phyloP scores from a whole-genome alignment of 2,113 vertebrate species.

The Marmota monax region DNA sequence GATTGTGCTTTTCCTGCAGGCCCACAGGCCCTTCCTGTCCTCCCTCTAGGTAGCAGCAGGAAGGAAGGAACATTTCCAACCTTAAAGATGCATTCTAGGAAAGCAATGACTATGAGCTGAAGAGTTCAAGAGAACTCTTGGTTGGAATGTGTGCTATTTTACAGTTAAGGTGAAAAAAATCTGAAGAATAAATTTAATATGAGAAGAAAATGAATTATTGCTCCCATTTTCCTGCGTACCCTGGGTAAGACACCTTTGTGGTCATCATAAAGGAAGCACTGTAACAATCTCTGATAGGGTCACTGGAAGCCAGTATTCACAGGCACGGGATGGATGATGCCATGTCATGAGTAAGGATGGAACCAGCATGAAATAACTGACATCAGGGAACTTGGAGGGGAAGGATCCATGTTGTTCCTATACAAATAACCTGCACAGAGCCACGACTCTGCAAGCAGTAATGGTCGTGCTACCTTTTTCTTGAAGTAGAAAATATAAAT shows the following conservation, averaged over 20 bases:
- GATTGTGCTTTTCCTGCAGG: background rate
- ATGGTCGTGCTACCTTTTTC: background rate
- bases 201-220: background rate
- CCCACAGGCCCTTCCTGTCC: background rate
- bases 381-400: background rate
- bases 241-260: background rate
- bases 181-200: background rate
- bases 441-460: background rate
- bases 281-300: background rate
- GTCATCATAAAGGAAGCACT: background rate
- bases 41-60: background rate
- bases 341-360: rapidly evolving
- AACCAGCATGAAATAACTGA: background rate
- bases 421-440: background rate
- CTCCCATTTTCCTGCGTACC: background rate
- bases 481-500: background rate
- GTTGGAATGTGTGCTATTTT: background rate
- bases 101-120: background rate
- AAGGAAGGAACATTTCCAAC: background rate
- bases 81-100: background rate
- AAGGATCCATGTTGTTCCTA: background rate
- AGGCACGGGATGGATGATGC: background rate
- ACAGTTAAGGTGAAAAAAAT: background rate
- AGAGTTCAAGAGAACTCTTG: background rate
- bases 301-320: background rate